These are phyloP conservation scores for Heterotis niloticus DNA, from an alignment of 2,113 vertebrate species.

Conservation along the genomic window DNA sequence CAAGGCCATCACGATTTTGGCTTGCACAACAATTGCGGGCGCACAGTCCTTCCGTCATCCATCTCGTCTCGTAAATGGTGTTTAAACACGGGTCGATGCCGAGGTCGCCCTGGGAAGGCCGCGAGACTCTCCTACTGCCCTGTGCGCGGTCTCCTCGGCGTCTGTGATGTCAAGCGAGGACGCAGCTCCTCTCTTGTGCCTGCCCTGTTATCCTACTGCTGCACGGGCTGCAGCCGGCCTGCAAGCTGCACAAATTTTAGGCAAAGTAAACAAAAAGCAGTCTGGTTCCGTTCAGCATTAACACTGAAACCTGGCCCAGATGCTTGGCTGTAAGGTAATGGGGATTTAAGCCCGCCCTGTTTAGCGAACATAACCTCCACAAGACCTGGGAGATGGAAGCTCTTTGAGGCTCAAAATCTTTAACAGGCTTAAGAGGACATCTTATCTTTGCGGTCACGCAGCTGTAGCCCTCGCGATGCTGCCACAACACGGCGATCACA, in stretches of 20 bases:
- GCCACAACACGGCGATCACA: slow-evolving; percentile 1
- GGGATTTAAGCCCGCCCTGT: neutral
- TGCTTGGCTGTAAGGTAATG: neutral
- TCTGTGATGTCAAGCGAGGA: neutral
- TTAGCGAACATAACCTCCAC: neutral
- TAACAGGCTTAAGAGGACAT: neutral
- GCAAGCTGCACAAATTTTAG: no score
- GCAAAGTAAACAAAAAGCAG: no score
- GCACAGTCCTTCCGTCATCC: neutral
- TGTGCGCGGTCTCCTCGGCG: neutral
- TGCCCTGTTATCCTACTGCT: no score
- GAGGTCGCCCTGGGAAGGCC: neutral
- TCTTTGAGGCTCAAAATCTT: neutral
- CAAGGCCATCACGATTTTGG: neutral
- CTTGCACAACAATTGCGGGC: neutral
- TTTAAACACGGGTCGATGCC: neutral
- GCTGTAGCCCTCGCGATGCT: neutral
- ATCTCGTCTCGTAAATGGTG: neutral
- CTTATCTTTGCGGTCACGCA: neutral
- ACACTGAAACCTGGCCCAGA: neutral
- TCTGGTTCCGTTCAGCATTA: no score
- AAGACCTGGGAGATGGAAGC: neutral
- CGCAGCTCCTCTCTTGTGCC: no score
- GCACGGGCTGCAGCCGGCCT: no score
- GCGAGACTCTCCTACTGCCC: neutral